These are phyloP conservation scores for Misgurnus anguillicaudatus DNA, from an alignment of 2,113 vertebrate genomes.

Conservation along the genomic window DNA sequence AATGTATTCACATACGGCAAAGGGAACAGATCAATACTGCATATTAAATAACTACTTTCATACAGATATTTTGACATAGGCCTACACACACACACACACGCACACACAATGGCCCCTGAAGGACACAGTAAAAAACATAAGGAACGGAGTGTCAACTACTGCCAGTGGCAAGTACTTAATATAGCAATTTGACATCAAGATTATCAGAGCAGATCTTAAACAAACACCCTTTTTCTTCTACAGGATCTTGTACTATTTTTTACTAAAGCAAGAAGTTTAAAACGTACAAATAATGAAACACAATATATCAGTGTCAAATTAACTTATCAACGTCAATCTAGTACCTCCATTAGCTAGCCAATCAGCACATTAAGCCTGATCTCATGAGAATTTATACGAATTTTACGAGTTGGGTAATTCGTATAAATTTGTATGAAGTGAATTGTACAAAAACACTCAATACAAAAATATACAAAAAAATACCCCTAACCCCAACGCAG, in stretches of 20 bases:
- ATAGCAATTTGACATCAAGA: slow-evolving; percentile 39
- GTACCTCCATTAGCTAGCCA: too few relatives aligned
- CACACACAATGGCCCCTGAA: not conserved
- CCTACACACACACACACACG: not conserved
- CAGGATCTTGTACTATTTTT: not conserved
- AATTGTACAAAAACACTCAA: too few relatives aligned
- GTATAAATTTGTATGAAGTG: too few relatives aligned
- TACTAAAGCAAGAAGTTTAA: not conserved
- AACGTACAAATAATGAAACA: too few relatives aligned
- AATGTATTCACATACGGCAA: not conserved
- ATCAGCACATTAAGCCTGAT: too few relatives aligned
- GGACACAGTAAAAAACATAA: not conserved
- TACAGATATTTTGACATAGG: not conserved
- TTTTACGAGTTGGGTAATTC: too few relatives aligned
- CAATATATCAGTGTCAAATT: too few relatives aligned
- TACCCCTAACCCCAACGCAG: too few relatives aligned
- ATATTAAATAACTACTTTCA: not conserved
- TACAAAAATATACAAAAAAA: too few relatives aligned
- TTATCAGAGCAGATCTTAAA: slow-evolving; percentile 37
- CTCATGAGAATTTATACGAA: too few relatives aligned
- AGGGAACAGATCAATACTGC: not conserved
- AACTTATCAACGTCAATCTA: too few relatives aligned
- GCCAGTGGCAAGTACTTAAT: slow-evolving; percentile 10
- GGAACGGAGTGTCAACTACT: slow-evolving; percentile 3
- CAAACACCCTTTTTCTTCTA: not conserved